These are phyloP conservation scores for Lottia gigantea DNA, from an alignment of 2,888 invertebrate genomes.

Conservation along the genomic window DNA sequence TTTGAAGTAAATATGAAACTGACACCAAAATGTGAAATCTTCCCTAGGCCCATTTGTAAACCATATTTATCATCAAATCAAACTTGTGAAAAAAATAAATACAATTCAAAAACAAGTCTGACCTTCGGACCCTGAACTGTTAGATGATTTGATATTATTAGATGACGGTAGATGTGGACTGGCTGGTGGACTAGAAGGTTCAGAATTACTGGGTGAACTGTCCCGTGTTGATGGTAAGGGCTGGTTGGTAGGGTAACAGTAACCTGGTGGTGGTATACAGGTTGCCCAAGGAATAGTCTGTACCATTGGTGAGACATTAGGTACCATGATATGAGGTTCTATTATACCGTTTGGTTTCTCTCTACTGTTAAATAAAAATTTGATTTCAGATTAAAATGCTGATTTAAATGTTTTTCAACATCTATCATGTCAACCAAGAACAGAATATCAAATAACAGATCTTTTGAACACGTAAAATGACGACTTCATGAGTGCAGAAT, in stretches of 20 bases:
- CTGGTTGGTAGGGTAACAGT: not conserved
- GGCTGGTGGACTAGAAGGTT: constrained; percentile 48
- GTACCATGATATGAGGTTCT: constrained; percentile 10
- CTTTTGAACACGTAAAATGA: too few species aligned
- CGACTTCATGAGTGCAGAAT: too few species aligned
- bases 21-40: too few species aligned
- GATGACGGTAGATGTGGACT: constrained; percentile 37
- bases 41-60: too few species aligned
- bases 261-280: constrained; percentile 58
- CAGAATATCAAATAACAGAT: too few species aligned
- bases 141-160: constrained; percentile 1
- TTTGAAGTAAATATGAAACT: too few species aligned
- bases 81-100: too few species aligned
- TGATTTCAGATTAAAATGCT: not conserved
- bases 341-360: constrained; percentile 20
- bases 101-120: not conserved
- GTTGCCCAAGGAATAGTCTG: constrained; percentile 36
- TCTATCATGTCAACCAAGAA: too few species aligned
- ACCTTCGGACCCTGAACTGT: not conserved
- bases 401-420: too few species aligned
- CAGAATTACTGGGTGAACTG: constrained; percentile 43
- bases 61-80: too few species aligned
- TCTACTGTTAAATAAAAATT: not conserved
- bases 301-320: not conserved
- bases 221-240: constrained; percentile 17